Percentiles rank a stretch among this genome's conserved stretches.
Evolutionary conservation across 2,113 vertebrate species (phyloP).

Genomic region (Prochilodus magdalenae): DNA sequence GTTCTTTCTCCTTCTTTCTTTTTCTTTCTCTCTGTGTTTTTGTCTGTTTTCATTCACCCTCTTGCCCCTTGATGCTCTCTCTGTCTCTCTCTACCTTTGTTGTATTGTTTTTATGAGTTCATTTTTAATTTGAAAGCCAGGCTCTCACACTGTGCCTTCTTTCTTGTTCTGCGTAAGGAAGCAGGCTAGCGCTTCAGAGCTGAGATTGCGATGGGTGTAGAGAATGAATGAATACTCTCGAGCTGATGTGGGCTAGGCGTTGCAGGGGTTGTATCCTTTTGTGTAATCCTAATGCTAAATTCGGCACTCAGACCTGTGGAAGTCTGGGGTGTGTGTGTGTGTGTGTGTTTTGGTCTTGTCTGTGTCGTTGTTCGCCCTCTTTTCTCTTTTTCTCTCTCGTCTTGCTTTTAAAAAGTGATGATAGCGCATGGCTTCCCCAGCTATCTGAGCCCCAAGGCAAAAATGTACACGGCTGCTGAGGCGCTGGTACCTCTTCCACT

Average conservation of each 20-base stretch:
- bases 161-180: background rate
- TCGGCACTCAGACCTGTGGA: conserved; percentile 75
- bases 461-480: conserved; percentile 76
- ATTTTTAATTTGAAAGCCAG: background rate
- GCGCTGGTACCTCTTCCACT: conserved; percentile 73
- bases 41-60: background rate
- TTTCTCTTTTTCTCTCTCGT: conserved; percentile 49
- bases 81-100: background rate
- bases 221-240: conserved; percentile 23
- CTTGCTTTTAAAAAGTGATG: conserved; percentile 76
- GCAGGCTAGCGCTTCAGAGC: background rate
- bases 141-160: background rate
- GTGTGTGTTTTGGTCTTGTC: conserved; percentile 69
- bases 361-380: conserved; percentile 58
- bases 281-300: conserved; percentile 81
- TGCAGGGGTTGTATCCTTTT: conserved; percentile 63
- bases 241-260: conserved; percentile 69
- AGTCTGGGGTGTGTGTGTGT: conserved; percentile 71
- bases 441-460: conserved; percentile 77
- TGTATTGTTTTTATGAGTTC: background rate
- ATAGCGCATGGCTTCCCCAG: conserved; percentile 75
- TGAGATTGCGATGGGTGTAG: background rate
- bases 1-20: background rate
- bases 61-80: background rate
- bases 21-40: background rate